Conservation (phyloP, 2,888 invertebrate species). For the Lymantria monacha region DNA sequence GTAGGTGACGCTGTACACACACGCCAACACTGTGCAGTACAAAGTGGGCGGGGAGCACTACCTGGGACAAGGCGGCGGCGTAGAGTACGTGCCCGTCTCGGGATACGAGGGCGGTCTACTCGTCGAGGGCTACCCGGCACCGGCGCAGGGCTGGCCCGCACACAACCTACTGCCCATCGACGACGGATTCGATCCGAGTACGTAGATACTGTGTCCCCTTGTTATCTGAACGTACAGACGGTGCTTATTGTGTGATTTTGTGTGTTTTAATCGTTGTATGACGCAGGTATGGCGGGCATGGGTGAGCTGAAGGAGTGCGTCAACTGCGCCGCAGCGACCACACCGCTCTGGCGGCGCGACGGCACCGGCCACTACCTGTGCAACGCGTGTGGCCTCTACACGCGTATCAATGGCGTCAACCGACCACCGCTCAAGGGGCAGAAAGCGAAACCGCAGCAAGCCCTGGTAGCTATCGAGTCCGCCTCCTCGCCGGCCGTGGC, state of each 20-base stretch:
- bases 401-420: conserved; percentile 86
- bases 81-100: conserved; percentile 72
- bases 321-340: conserved; percentile 95
- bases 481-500: too few relatives aligned
- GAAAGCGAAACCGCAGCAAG: conserved; percentile 84
- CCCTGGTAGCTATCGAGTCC: conserved; percentile 53
- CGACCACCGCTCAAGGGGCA: conserved; percentile 86
- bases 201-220: conserved; percentile 23
- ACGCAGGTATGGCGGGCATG: conserved; percentile 68
- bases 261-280: not conserved
- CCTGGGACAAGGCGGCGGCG: conserved; percentile 59
- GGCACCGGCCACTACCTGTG: conserved; percentile 99
- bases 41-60: conserved; percentile 74
- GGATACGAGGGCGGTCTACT: conserved; percentile 75
- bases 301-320: conserved; percentile 92
- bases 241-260: not conserved
- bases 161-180: conserved; percentile 69
- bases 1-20: conserved; percentile 82
- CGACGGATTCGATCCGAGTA: conserved; percentile 76
- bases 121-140: conserved; percentile 67
- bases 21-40: conserved; percentile 80
- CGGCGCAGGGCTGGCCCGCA: conserved; percentile 72
- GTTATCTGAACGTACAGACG: not conserved
- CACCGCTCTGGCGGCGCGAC: conserved; percentile 99
- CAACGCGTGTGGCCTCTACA: conserved; percentile 99